Evolutionary conservation across 2,888 invertebrate genomes (phyloP).

Genomic region (Tetragonisca angustula): DNA sequence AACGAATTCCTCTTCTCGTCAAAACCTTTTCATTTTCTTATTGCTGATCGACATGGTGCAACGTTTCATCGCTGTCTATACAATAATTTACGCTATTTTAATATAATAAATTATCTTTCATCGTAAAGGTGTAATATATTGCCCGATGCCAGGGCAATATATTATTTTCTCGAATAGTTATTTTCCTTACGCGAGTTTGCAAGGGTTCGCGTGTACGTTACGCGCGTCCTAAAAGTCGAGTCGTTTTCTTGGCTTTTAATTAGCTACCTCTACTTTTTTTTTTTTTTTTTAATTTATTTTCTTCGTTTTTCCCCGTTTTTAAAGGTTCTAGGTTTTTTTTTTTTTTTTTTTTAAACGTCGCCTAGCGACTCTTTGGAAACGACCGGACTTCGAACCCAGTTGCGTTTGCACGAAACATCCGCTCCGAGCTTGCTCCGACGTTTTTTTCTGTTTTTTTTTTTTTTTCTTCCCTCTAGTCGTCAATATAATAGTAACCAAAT

Average conservation of each 20-base stretch:
- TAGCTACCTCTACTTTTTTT: not conserved
- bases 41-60: conserved; percentile 59
- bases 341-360: conserved; percentile 6
- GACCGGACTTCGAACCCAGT: conserved; percentile 45
- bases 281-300: not conserved
- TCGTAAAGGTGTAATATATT: conserved; percentile 42
- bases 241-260: conserved; percentile 26
- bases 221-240: conserved; percentile 19
- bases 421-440: conserved; percentile 53
- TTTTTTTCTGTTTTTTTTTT: not conserved
- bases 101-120: conserved; percentile 62
- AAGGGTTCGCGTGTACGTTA: conserved; percentile 7
- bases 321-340: not conserved
- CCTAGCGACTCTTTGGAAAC: conserved; percentile 32
- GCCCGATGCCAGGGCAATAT: conserved; percentile 34
- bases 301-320: not conserved
- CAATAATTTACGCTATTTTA: conserved; percentile 49
- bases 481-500: conserved; percentile 63
- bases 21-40: conserved; percentile 3
- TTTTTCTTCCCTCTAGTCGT: conserved; percentile 32
- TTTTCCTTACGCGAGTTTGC: conserved; percentile 22
- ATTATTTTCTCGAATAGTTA: conserved; percentile 44
- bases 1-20: not conserved
- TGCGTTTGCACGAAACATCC: conserved; percentile 62
- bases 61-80: conserved; percentile 63